A percentile compares a stretch with the other conserved stretches of the same genome.
phyloP scores from a whole-genome alignment of 2,797 vertebrate genomes.

The Hafferia zeledoni region DNA sequence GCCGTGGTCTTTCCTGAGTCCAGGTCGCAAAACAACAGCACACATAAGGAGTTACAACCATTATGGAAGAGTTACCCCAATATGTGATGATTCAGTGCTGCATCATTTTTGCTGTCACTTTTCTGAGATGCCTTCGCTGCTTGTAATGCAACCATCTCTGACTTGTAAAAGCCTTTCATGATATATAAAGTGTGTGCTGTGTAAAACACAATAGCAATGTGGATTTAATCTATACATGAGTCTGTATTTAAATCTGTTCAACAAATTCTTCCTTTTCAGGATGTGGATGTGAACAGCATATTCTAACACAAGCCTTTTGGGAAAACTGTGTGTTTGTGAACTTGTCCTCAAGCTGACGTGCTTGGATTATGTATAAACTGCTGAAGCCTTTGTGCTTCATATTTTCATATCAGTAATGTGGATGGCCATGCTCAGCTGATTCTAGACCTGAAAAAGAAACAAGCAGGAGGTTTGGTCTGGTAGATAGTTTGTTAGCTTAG shows the following conservation, averaged over 20 bases:
- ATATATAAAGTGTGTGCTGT: background rate
- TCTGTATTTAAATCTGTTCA: slow-evolving; percentile 10
- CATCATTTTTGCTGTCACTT: background rate
- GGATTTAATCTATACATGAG: background rate
- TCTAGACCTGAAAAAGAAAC: background rate
- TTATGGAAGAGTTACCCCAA: background rate
- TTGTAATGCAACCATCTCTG: background rate
- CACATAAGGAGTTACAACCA: fast-evolving
- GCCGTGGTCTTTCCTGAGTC: background rate
- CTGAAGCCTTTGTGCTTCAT: background rate
- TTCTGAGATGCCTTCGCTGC: background rate
- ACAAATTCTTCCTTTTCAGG: slow-evolving; percentile 44
- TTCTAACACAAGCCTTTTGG: background rate
- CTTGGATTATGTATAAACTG: background rate
- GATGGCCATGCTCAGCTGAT: background rate
- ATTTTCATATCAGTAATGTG: background rate
- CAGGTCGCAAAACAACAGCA: background rate
- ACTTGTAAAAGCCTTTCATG: background rate
- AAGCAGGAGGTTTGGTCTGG: background rate
- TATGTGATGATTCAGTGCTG: background rate
- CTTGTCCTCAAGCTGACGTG: background rate
- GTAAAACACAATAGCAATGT: background rate
- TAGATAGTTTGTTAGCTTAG: background rate
- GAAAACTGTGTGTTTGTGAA: background rate
- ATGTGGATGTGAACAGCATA: background rate